Evolutionary conservation across 2,797 vertebrate species (phyloP).

Genomic region (Artibeus lituratus): DNA sequence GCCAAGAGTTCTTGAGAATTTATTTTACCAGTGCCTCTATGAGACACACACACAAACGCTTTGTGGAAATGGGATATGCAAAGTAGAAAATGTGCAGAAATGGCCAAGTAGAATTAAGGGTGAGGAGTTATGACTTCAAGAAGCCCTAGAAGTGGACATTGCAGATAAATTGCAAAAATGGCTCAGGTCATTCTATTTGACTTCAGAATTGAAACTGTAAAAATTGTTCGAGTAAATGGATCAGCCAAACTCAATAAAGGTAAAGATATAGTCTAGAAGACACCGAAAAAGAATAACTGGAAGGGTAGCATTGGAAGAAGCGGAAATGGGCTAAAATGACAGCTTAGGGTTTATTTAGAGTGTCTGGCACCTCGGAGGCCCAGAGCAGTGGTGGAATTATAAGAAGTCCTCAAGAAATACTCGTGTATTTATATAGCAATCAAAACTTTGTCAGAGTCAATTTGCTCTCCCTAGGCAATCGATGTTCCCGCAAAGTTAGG

Average conservation of each 20-base stretch:
- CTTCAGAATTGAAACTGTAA: neutral
- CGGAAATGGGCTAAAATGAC: neutral
- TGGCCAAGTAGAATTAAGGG: neutral
- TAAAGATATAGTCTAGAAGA: neutral
- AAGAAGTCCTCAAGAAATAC: neutral
- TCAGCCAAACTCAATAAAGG: neutral
- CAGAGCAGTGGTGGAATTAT: neutral
- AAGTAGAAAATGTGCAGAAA: neutral
- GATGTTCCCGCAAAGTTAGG: neutral
- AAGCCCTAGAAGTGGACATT: neutral
- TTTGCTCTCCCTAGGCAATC: constrained; percentile 3
- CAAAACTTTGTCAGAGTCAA: neutral
- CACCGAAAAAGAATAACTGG: neutral
- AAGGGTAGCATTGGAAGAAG: neutral
- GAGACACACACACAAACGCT: neutral
- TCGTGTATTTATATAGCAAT: neutral
- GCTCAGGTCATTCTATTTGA: neutral
- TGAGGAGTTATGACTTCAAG: neutral
- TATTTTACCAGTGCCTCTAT: neutral
- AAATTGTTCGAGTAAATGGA: neutral
- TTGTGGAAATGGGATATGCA: neutral
- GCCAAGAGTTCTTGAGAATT: neutral
- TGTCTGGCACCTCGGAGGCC: neutral
- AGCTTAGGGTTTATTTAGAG: neutral
- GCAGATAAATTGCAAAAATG: neutral